Evolutionary conservation across 2,888 invertebrate genomes (phyloP).

Genomic region (Andrena flavipes): DNA sequence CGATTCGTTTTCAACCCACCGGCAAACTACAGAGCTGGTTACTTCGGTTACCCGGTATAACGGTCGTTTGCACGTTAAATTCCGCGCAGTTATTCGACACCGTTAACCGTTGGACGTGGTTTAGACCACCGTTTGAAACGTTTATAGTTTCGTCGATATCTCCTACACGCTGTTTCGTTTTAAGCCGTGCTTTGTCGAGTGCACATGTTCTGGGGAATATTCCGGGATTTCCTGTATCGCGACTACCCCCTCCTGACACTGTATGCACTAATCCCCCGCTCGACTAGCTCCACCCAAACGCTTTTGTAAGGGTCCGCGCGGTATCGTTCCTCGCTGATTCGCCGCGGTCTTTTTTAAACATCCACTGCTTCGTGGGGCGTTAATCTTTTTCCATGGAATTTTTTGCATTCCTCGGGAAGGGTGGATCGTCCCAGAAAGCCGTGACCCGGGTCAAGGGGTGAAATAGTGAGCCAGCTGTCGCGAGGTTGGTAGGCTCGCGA

Average conservation of each 20-base stretch:
- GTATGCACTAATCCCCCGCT: too few species aligned
- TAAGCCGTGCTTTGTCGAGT: background rate
- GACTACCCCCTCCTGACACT: background rate
- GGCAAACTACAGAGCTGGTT: background rate
- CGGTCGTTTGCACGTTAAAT: background rate
- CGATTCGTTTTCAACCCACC: background rate
- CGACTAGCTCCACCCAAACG: too few species aligned
- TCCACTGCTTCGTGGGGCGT: too few species aligned
- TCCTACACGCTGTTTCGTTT: background rate
- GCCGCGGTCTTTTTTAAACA: too few species aligned
- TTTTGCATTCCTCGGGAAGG: background rate
- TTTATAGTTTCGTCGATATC: background rate
- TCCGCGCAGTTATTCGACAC: background rate
- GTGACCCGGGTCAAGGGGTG: background rate
- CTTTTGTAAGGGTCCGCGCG: too few species aligned
- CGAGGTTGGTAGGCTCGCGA: background rate
- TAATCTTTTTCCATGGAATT: background rate
- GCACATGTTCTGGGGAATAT: background rate
- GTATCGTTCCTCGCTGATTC: too few species aligned
- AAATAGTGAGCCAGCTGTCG: background rate
- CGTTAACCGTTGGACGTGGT: slow-evolving; percentile 7
- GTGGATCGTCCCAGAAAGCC: background rate
- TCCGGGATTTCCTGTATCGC: background rate
- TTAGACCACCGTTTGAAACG: slow-evolving; percentile 1
- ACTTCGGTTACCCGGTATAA: background rate